Base-by-base conservation (phyloP, 2,888 invertebrate genomes). In the Tinea trinotella region DNA sequence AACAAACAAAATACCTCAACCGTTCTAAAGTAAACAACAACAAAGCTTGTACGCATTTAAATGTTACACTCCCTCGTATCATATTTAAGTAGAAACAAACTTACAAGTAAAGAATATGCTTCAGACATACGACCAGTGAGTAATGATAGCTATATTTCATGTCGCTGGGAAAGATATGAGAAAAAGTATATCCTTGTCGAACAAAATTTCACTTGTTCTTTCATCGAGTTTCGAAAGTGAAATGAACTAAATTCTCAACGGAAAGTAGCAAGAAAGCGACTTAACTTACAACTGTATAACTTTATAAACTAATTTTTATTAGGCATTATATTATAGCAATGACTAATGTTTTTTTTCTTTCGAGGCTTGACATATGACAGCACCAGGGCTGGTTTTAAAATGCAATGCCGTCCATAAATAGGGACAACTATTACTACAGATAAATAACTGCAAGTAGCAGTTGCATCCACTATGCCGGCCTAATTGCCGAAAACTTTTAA, bases 141-240 rank as follows among this genome's bases (percentile, higher is more conserved):
- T 79, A 76, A 82, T 80, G 71, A 60, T 60, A 59, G 65, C 64
- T 69, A 76, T 82, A 74, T 64, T 67, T 82, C 77, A 70, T 61
- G 60, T 60, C 62, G 66, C 66, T 74, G 74, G 55, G 56, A 57
- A 58, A 58, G 57, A 77, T 76, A 78, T 78, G 76, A 78, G 78
- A 74, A 68, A 74, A 68, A 74, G 68, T 80, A 75, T 72, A 77
- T 79, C 71, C 67, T 62, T 70, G 74, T 74, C 76, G 71, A 77
- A 77, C 76, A 62, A 71, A 75, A 74, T 75, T 77, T 75, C 68
- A 73, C 74, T 78, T 71, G 68, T 70, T 70, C 65, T 59, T 59
- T 46, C 46, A 19, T 19, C 46, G 46, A 46, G 46, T 46, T 19
- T 17, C n/a, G 46, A 46, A 19, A 46, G 46, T 46, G 46, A 44